These are phyloP conservation scores for Enteromius treurensis DNA, from an alignment of 2,797 vertebrate genomes.

Conservation along the genomic window DNA sequence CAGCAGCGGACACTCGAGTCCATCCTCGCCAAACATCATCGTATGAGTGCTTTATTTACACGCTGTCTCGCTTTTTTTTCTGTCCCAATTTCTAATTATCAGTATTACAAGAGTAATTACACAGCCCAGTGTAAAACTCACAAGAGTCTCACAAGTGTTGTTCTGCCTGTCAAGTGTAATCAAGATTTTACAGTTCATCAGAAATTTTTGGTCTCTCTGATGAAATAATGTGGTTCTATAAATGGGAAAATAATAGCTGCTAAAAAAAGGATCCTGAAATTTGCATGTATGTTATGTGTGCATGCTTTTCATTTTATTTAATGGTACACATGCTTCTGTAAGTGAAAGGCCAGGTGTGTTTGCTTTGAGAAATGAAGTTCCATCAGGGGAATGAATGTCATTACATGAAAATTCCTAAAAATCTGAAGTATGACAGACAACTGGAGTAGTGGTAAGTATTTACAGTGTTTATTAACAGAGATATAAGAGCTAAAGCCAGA, in stretches of 20 bases:
- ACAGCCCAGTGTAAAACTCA: not conserved
- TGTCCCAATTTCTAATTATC: slow-evolving; percentile 30
- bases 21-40: not conserved
- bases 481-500: too few relatives aligned
- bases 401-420: not conserved
- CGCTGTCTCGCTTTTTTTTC: not conserved
- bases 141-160: slow-evolving; percentile 26
- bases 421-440: not conserved
- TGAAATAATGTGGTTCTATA: not conserved
- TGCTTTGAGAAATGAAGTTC: not conserved
- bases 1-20: not conserved
- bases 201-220: not conserved
- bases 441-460: too few relatives aligned
- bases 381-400: not conserved
- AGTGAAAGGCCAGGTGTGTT: slow-evolving; percentile 23
- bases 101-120: slow-evolving; percentile 27
- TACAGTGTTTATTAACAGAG: too few relatives aligned
- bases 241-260: slow-evolving; percentile 4
- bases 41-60: slow-evolving; percentile 38
- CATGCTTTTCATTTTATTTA: slow-evolving; percentile 9
- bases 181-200: slow-evolving; percentile 18
- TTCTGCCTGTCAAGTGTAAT: slow-evolving; percentile 18
- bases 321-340: not conserved
- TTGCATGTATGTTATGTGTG: not conserved
- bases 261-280: not conserved